Evolutionary conservation across 2,113 vertebrate genomes (phyloP).

Genomic region (Catharus minimus): DNA sequence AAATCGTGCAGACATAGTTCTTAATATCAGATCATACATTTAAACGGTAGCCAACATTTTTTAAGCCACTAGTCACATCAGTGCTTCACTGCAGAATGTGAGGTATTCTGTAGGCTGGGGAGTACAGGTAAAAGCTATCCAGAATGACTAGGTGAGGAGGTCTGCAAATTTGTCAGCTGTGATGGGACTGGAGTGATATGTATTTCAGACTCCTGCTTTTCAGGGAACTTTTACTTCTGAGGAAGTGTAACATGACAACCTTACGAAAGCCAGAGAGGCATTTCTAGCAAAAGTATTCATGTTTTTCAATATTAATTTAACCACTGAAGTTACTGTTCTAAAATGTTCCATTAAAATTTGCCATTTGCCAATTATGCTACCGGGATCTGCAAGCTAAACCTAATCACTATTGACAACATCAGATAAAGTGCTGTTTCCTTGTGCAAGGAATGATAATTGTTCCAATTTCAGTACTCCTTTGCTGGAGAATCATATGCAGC

Average conservation of each 20-base stretch:
- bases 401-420: slow-evolving; percentile 64
- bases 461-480: slow-evolving; percentile 48
- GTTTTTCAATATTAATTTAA: slow-evolving; percentile 17
- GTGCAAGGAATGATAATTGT: slow-evolving; percentile 51
- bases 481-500: slow-evolving; percentile 32
- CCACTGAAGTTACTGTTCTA: slow-evolving; percentile 15
- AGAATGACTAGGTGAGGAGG: not conserved
- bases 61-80: not conserved
- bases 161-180: not conserved
- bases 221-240: not conserved
- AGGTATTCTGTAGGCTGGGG: not conserved
- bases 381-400: slow-evolving; percentile 29
- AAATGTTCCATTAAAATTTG: slow-evolving; percentile 61
- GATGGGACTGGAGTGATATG: accelerated
- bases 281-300: slow-evolving; percentile 20
- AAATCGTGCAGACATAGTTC: not conserved
- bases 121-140: not conserved
- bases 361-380: slow-evolving; percentile 53
- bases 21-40: not conserved
- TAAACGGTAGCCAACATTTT: not conserved
- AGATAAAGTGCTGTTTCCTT: slow-evolving; percentile 50
- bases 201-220: not conserved
- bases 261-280: not conserved
- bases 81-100: not conserved
- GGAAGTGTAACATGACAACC: not conserved